These are phyloP conservation scores for Porites divaricata DNA, from an alignment of 92 coral and sea anemone genomes.

Conservation along the genomic window DNA sequence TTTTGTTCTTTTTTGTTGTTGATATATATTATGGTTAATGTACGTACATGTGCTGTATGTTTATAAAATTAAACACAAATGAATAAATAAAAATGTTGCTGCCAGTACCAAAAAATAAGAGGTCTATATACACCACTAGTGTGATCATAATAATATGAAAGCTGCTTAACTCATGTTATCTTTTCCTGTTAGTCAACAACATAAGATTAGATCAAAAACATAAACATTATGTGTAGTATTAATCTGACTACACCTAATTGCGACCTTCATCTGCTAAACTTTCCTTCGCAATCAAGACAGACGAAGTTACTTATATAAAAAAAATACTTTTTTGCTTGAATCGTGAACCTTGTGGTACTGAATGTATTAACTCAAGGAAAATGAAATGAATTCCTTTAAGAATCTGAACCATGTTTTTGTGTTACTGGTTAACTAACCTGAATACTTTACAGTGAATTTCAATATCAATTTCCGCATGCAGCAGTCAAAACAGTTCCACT, in stretches of 20 bases:
- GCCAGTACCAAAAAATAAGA: neutral
- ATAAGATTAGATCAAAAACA: neutral
- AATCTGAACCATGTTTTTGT: neutral
- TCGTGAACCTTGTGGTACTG: neutral
- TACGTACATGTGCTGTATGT: no score
- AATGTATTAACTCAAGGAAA: neutral
- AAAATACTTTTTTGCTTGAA: no score
- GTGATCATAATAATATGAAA: slow-evolving; percentile 23
- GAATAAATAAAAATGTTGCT: no score
- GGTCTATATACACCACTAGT: neutral
- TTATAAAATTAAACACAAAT: no score
- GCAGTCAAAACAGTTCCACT: neutral
- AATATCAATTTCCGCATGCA: neutral
- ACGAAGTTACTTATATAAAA: neutral
- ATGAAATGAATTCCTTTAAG: no score
- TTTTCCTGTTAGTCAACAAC: neutral
- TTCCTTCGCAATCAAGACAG: slow-evolving; percentile 37
- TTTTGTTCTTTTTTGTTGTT: no score
- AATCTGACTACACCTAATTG: neutral
- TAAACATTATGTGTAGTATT: neutral
- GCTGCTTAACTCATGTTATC: slow-evolving; percentile 13
- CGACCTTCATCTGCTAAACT: slow-evolving; percentile 26
- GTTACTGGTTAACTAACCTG: neutral
- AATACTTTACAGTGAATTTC: no score
- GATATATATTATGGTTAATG: no score